These are phyloP conservation scores for Julus scandinavius DNA, from an alignment of 2,888 invertebrate species.

Conservation along the genomic window DNA sequence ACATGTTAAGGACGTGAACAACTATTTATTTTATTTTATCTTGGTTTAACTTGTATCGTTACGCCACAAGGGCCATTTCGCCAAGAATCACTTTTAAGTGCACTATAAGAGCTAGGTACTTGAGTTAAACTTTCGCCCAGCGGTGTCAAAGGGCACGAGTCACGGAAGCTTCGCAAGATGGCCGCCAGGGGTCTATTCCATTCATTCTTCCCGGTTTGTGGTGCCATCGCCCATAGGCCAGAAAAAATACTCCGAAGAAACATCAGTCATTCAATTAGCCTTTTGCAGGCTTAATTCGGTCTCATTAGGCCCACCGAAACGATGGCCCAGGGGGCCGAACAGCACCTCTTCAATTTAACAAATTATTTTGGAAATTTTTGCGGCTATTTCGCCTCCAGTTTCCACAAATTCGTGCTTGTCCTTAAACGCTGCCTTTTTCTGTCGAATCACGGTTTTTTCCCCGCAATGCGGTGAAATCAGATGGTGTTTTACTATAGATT, in stretches of 20 bases:
- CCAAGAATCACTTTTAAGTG: too few relatives aligned
- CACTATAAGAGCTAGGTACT: too few relatives aligned
- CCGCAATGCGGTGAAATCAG: neutral
- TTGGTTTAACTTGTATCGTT: too few relatives aligned
- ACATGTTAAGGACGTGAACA: too few relatives aligned
- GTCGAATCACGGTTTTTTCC: neutral
- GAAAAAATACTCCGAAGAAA: neutral
- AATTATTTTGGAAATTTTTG: neutral
- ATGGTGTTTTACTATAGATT: too few relatives aligned
- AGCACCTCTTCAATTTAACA: neutral
- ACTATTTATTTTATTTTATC: too few relatives aligned
- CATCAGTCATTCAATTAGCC: conserved; percentile 1
- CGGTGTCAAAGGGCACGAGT: too few relatives aligned
- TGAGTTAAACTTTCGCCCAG: too few relatives aligned
- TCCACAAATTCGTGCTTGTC: neutral
- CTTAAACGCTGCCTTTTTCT: neutral
- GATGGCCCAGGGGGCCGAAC: neutral
- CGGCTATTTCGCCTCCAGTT: neutral
- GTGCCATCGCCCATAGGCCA: neutral
- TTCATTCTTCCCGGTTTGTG: neutral
- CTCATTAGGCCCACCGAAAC: neutral
- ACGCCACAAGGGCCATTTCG: too few relatives aligned
- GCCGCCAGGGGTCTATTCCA: too few relatives aligned
- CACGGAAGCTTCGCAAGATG: too few relatives aligned
- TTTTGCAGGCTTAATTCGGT: neutral